Base-by-base conservation (phyloP, 2,797 vertebrate genomes). In the Alauda arvensis region DNA sequence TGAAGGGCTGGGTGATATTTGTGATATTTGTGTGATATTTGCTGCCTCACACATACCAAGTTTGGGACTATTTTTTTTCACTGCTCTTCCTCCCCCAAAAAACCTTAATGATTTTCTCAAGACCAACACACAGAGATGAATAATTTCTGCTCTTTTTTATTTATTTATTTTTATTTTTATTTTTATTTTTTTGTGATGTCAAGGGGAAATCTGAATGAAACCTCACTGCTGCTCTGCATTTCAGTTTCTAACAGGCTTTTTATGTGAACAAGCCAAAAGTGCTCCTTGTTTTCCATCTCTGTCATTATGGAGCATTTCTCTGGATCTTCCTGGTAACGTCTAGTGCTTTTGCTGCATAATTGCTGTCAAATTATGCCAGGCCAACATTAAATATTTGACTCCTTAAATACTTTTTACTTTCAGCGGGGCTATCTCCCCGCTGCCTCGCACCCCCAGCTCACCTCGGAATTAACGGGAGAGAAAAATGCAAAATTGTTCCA, bases 401-500 rank as follows among this genome's bases (percentile, higher is more conserved):
- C 91, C 90, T 85, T 78, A 87, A 83, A 83, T 84, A 69, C 92
- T 91, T 92, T 93, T 65, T 78, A 43, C 95, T 94, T 94, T 85
- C 87, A 49, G 87, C 83, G 82, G 87, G 76, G 69, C 90, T 87
- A 56, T 91, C 95, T 93, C 43, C 93, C 93, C 37, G 45, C 92
- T 93, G 82, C 90, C 93, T 92, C 46, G 10, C 83, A 70, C 75
- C 87, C 91, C 87, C 56, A 72, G 80, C 94, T 69, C 82, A 65
- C 91, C 57, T 93, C 86, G 55, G 95, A 97, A 95, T 94, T 85
- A 68, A 87, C 89, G 52, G 90, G 86, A 96, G 96, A 92, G 95
- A 94, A 96, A 96, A 96, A 97, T 92, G 95, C 96, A 95, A 94
- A 96, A 96, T 91, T 46, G 96, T 93, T 96, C 96, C 93, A 81